Base-by-base conservation (phyloP, 2,797 vertebrate genomes). In the Mastacembelus armatus region DNA sequence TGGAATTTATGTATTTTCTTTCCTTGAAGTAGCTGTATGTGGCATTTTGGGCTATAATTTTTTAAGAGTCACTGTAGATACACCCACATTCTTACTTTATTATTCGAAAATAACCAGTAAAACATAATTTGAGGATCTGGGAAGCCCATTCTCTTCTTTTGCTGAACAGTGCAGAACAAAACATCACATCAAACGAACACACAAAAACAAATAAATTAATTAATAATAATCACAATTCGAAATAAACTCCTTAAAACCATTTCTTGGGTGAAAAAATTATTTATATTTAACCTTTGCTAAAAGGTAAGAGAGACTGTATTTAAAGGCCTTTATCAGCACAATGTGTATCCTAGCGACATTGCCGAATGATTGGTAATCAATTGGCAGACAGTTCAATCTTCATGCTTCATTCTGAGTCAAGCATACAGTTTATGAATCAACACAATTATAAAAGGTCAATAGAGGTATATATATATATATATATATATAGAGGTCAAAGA, bases 341-440 rank as follows among this genome's bases (percentile, higher is more conserved):
- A n/a, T 33, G 63, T 9, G 81, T 81, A 71, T 83, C 83, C 78
- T 63, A 84, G 86, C 80, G 87, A 89, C 87, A 79, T 74, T 16
- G 45, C 49, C 40, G 22, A 57, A 42, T 50, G 60, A 75, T 18
- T 42, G 57, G 67, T 45, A 32, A 16, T 43, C 10, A 44, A 26
- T 47, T 80, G 55, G 59, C 51, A 77, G 74, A 59, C 7, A 2
- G 24, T 56, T 49, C 39, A 24, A 62, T 30, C 27, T 16, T 40
- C 32, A 29, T 35, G 61, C 27, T 10, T 74, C 10, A 29, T 16
- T 50, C 51, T 71, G 64, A 64, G 18, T 35, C 22, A 19, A 58
- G 4, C 66, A 49, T 3, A 2, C 19, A 1, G 38, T 72, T 65
- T n/a, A 14, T 72, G 59, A 80, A 80, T 76, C 50, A 76, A 56